Base-by-base conservation (phyloP, 2,113 vertebrate genomes). In the Brachypodius melanocephalos region DNA sequence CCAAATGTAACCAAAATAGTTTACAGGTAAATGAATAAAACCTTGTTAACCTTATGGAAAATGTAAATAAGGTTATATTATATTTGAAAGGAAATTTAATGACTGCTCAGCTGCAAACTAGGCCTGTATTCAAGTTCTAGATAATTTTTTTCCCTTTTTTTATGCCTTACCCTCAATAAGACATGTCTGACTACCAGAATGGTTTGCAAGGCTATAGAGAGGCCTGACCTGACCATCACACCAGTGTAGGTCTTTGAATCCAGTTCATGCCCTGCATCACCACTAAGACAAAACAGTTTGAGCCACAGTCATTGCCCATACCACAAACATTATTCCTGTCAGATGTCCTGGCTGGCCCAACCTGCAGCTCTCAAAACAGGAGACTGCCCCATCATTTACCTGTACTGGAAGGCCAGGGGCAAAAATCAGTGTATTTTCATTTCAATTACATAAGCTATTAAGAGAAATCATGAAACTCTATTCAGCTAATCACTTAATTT, bases 341-440 rank as follows among this genome's bases (percentile, higher is more conserved):
- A 42, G 24, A 26, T 19, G 9, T 24, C 46, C 28, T 32, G 38
- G n/a, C 32, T 43, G 59, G 4, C 28, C 28, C 51, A 20, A 15
- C 1, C 34, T 65, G 31, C 38, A 75, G 20, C 34, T 74, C 59
- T 78, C 38, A 10, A 26, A 80, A 81, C 42, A 46, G 22, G 10
- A 91, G 24, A 11, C 18, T 93, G 32, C 10, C 51, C 48, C 34
- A 17, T 81, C 46, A 32, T 68, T 85, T 52, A 61, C 85, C 43
- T 38, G 14, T 52, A 73, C 79, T 65, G 61, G 85, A 94, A 74
- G 62, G 20, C 62, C 65, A 52, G 32, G 32, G 88, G 61, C 48
- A 89, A 71, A 96, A 95, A 74, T 78, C 59, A 95, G 72, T 31
- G 25, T 52, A 13, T 88, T 93, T 93, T 93, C 52, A 85, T 69